These are phyloP conservation scores for Brachylomia viminalis DNA, from an alignment of 2,888 invertebrate genomes.

Conservation along the genomic window DNA sequence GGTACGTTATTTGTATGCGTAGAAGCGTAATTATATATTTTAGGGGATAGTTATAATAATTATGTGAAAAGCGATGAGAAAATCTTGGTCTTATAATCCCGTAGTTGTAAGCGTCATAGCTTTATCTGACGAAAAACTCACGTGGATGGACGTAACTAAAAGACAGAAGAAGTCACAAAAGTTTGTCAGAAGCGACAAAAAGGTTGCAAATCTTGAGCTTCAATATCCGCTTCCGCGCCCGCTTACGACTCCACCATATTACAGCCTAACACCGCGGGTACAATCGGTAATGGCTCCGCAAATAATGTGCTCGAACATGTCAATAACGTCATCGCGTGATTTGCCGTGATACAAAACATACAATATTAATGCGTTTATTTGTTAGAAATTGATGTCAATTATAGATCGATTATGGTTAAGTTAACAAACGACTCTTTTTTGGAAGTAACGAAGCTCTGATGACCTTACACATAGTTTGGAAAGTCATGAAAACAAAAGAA, in stretches of 20 bases:
- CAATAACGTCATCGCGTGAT: slow-evolving; percentile 59
- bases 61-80: neutral
- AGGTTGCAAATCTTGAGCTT: neutral
- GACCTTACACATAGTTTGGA: neutral
- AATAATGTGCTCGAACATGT: slow-evolving; percentile 59
- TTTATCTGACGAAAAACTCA: neutral
- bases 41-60: neutral
- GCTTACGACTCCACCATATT: slow-evolving; percentile 6
- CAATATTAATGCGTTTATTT: slow-evolving; percentile 50
- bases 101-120: neutral
- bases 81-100: neutral
- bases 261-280: slow-evolving; percentile 33
- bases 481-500: neutral
- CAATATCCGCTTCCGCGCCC: neutral
- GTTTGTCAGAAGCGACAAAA: neutral
- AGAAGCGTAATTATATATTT: neutral
- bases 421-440: neutral
- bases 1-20: neutral
- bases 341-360: slow-evolving; percentile 57
- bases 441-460: neutral
- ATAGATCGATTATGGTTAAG: slow-evolving; percentile 18
- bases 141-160: neutral
- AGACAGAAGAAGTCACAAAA: too few species aligned
- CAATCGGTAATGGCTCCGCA: slow-evolving; percentile 64
- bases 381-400: slow-evolving; percentile 31